phyloP scores from a whole-genome alignment of 2,888 invertebrate genomes.

The Agrilus biguttatus region DNA sequence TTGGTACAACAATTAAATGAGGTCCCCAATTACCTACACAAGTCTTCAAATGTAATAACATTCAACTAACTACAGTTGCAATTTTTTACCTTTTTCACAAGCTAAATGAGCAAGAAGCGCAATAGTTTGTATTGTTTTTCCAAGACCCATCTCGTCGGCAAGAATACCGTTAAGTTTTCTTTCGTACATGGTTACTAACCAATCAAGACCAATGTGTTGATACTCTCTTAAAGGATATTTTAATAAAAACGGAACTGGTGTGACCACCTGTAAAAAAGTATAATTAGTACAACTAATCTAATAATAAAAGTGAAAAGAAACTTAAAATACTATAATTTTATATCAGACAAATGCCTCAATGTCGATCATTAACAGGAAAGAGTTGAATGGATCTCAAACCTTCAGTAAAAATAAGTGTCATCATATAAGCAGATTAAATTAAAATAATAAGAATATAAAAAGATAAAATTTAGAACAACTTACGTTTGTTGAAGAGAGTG shows the following conservation, averaged over 20 bases:
- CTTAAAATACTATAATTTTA: conserved; percentile 3
- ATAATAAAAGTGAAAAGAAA: conserved; percentile 5
- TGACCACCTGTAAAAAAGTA: conserved; percentile 52
- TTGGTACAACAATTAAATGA: conserved; percentile 96
- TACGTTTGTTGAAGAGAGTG: conserved; percentile 82
- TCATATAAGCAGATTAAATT: conserved; percentile 5
- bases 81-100: conserved; percentile 54
- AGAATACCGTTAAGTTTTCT: conserved; percentile 90
- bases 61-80: conserved; percentile 1
- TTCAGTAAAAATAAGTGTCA: conserved; percentile 14
- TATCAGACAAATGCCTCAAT: conserved; percentile 23
- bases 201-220: conserved; percentile 94
- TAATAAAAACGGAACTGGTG: conserved; percentile 83
- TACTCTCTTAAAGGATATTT: conserved; percentile 86
- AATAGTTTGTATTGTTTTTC: conserved; percentile 95
- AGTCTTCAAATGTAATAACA: conserved; percentile 6
- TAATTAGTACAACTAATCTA: background rate
- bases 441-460: background rate
- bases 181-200: conserved; percentile 93
- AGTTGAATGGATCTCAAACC: conserved; percentile 21
- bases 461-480: conserved; percentile 17
- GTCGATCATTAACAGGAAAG: conserved; percentile 14
- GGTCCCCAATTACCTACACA: conserved; percentile 82
- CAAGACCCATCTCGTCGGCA: conserved; percentile 94
- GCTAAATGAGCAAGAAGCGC: conserved; percentile 88